Percentiles rank a stretch among this genome's conserved stretches.
phyloP scores from a whole-genome alignment of 2,888 invertebrate species.

The Leptodirus hochenwartii region DNA sequence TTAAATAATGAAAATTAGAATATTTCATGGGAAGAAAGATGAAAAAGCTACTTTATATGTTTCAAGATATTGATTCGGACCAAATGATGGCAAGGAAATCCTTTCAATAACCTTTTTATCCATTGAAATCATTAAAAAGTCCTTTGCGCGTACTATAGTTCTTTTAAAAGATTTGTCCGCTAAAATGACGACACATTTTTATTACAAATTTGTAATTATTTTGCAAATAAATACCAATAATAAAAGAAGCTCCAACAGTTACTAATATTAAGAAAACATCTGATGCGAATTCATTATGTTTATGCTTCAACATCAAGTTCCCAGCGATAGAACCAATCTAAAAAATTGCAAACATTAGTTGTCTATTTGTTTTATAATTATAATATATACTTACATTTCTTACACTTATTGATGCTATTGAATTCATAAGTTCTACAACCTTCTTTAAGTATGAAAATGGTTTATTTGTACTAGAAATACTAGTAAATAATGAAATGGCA shows the following conservation, averaged over 20 bases:
- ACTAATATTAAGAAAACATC: slow-evolving; percentile 48
- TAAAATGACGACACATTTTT: not conserved
- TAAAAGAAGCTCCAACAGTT: slow-evolving; percentile 36
- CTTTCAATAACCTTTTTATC: not conserved
- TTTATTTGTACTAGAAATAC: slow-evolving; percentile 23
- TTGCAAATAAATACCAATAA: slow-evolving; percentile 15
- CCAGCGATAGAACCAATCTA: slow-evolving; percentile 53
- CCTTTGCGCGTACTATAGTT: not conserved
- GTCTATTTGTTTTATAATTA: slow-evolving; percentile 2
- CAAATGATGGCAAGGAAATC: not conserved
- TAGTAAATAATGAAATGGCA: slow-evolving; percentile 31
- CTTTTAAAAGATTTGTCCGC: not conserved
- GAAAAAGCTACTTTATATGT: slow-evolving; percentile 19
- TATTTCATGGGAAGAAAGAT: too few relatives aligned
- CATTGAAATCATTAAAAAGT: not conserved
- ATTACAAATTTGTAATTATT: not conserved
- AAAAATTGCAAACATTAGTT: slow-evolving; percentile 6
- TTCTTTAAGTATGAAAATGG: slow-evolving; percentile 39
- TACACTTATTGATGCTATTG: slow-evolving; percentile 52
- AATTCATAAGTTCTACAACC: slow-evolving; percentile 42
- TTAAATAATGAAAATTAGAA: slow-evolving; percentile 20
- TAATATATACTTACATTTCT: slow-evolving; percentile 40
- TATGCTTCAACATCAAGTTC: slow-evolving; percentile 50
- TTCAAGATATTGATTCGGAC: slow-evolving; percentile 12
- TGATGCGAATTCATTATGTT: slow-evolving; percentile 49